These are phyloP conservation scores for Cheilinus undulatus DNA, from an alignment of 2,113 vertebrate species.

Conservation along the genomic window DNA sequence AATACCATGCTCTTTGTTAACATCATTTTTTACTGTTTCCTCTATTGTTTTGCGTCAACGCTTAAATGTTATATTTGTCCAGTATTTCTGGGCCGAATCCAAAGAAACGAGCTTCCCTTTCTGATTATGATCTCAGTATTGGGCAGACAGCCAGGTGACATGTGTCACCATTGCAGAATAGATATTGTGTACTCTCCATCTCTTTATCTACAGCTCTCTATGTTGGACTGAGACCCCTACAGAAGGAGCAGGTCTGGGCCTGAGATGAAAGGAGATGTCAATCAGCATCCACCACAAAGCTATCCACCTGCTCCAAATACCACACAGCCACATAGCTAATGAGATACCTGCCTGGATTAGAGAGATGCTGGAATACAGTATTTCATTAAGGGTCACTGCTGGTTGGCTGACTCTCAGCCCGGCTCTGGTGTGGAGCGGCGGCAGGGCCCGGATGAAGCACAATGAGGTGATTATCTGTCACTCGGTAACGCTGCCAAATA, in stretches of 20 bases:
- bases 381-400: slow-evolving; percentile 61
- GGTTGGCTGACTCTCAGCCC: slow-evolving; percentile 34
- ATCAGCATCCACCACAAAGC: slow-evolving; percentile 60
- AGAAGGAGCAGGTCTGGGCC: slow-evolving; percentile 53
- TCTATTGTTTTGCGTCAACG: background rate
- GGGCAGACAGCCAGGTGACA: slow-evolving; percentile 30
- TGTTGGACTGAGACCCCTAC: slow-evolving; percentile 30
- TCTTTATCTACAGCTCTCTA: slow-evolving; percentile 31
- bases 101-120: background rate
- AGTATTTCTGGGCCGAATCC: background rate
- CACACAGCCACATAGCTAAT: slow-evolving; percentile 61
- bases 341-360: slow-evolving; percentile 69
- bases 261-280: slow-evolving; percentile 78
- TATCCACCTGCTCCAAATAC: slow-evolving; percentile 76
- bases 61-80: background rate
- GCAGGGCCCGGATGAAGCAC: slow-evolving; percentile 54
- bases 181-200: slow-evolving; percentile 4
- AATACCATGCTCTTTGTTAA: background rate
- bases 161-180: slow-evolving; percentile 24
- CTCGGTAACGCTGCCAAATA: slow-evolving; percentile 64
- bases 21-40: background rate
- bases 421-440: slow-evolving; percentile 30
- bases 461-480: slow-evolving; percentile 74
- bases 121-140: background rate
- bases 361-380: slow-evolving; percentile 59